phyloP scores from a whole-genome alignment of 2,888 invertebrate genomes.

The Heteropelma amictum region DNA sequence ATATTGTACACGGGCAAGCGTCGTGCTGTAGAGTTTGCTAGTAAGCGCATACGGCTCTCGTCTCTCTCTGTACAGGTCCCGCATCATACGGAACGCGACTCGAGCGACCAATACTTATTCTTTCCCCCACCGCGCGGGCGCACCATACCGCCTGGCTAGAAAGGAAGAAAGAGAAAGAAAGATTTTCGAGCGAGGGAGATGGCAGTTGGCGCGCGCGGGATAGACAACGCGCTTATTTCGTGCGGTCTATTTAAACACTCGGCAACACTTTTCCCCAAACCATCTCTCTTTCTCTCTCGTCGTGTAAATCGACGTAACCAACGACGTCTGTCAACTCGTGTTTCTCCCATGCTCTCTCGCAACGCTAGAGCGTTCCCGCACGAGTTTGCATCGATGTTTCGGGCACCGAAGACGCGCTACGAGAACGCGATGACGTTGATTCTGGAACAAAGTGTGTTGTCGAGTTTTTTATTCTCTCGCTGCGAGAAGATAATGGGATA shows the following conservation, averaged over 20 bases:
- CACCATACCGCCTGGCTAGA: not conserved
- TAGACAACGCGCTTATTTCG: conserved; percentile 32
- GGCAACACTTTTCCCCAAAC: not conserved
- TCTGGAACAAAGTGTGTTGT: not conserved
- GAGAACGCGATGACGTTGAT: conserved; percentile 4
- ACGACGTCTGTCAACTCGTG: not conserved
- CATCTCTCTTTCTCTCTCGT: conserved; percentile 6
- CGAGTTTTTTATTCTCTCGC: not conserved
- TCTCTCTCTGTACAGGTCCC: conserved; percentile 70
- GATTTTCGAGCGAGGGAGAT: conserved; percentile 24
- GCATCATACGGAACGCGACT: conserved; percentile 66
- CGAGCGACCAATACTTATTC: conserved; percentile 45
- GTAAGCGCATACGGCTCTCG: conserved; percentile 54
- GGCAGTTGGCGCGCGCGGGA: conserved; percentile 23
- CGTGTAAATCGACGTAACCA: conserved; percentile 1
- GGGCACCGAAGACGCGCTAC: conserved; percentile 2
- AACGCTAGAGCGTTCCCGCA: not conserved
- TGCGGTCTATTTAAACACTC: conserved; percentile 4
- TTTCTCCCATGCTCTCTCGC: not conserved
- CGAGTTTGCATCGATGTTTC: not conserved
- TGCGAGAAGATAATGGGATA: not conserved
- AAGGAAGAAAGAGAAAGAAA: not conserved
- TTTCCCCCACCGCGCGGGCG: not conserved
- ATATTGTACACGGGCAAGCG: conserved; percentile 69
- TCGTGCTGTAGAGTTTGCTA: conserved; percentile 67